Base-by-base conservation (phyloP, 2,797 vertebrate genomes). In the Buceros bicornis region DNA sequence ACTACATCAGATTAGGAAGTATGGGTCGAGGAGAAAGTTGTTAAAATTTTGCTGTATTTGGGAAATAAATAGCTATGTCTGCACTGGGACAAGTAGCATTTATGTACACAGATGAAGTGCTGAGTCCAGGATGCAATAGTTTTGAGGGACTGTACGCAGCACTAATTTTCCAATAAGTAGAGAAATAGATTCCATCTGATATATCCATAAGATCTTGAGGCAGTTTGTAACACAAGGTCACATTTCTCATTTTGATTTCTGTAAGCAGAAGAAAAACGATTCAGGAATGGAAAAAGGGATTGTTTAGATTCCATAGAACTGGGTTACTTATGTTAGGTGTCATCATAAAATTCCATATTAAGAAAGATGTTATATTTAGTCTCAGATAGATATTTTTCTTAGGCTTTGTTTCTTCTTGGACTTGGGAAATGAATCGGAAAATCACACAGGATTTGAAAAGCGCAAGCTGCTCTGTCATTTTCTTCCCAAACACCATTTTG, bases 201-300 rank as follows among this genome's bases (percentile, higher is more conserved):
- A 35, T 14, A 58, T 48, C 66, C 5, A 2, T 70, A 84, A 47
- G 60, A 57, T 91, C 58, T 78, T 58, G 29, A 88, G 33, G 47
- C 74, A 56, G 42, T 87, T 93, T 33, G 40, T 89, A 93, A 71
- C 18, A 40, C 54, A 87, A 90, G 48, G 64, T 87, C 84, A 69
- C 82, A 51, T 91, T 93, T 94, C 61, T 89, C 73, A 77, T 78
- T 92, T 95, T 82, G 50, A 43, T 89, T 96, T 94, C 86, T 86
- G 33, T 84, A 87, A 95, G 76, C 58, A 61, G 67, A 47, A 89
- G 45, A 87, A 91, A 94, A 94, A 89, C 4, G 1, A 54, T 57
- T 89, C 25, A 57, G 53, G 56, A 92, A 82, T 45, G 50, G 73
- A 81, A 91, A 89, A 87, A 9, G 2, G 54, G 16, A 60, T 88